Evolutionary conservation across 2,888 invertebrate genomes (phyloP).

Genomic region (Drosophila infuscata): DNA sequence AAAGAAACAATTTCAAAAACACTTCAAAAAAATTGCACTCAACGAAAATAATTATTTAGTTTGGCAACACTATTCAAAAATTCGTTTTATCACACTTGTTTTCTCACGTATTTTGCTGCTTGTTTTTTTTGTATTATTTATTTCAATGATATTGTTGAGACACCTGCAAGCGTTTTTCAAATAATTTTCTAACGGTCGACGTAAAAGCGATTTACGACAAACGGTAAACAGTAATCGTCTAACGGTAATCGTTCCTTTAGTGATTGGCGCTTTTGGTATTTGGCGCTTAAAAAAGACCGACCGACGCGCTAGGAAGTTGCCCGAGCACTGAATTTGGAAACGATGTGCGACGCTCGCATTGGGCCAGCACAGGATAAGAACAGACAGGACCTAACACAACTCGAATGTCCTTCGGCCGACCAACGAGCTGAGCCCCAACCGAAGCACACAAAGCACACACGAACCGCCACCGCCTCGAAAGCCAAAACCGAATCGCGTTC

Average conservation of each 20-base stretch:
- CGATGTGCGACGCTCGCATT: conserved; percentile 64
- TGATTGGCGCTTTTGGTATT: conserved; percentile 6
- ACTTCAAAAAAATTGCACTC: conserved; percentile 41
- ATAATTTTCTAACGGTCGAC: conserved; percentile 36
- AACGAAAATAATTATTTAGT: conserved; percentile 15
- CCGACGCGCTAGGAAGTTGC: conserved; percentile 85
- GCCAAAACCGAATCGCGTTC: conserved; percentile 26
- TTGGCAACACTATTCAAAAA: conserved; percentile 27
- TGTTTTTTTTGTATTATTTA: not conserved
- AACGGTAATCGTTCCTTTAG: conserved; percentile 24
- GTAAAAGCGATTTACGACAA: conserved; percentile 15
- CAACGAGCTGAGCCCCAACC: conserved; percentile 16
- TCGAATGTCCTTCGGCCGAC: conserved; percentile 40
- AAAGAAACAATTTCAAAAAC: conserved; percentile 25
- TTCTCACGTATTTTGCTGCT: conserved; percentile 10
- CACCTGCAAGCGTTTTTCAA: conserved; percentile 29
- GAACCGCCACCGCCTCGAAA: conserved; percentile 21
- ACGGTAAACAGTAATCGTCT: conserved; percentile 32
- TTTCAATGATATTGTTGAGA: not conserved
- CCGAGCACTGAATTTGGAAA: conserved; percentile 83
- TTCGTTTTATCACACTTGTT: conserved; percentile 25
- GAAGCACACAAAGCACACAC: conserved; percentile 15
- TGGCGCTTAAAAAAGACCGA: conserved; percentile 62
- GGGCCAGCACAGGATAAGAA: conserved; percentile 53
- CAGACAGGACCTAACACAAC: conserved; percentile 53